Base-by-base conservation (phyloP, 35 echinoderm and acorn worm genomes). In the Lytechinus variegatus region DNA sequence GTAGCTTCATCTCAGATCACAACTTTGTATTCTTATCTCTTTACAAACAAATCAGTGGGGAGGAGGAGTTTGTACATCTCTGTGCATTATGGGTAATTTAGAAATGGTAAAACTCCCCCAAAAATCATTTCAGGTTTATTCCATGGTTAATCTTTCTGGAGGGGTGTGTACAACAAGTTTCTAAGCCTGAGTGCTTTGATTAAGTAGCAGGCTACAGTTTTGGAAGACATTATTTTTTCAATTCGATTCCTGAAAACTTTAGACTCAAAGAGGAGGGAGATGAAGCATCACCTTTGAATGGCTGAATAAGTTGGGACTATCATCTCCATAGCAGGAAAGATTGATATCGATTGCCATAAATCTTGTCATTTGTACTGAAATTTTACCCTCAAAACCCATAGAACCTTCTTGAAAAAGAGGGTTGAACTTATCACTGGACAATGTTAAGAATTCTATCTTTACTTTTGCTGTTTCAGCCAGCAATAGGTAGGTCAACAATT, bases 381-480 rank as follows among this genome's bases (percentile, higher is more conserved):
- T 79, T 79, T 79, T 79, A 1, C 19, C 66, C n/a, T 24, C 19
- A 79, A 52, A 88, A 21, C 87, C 27, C 9, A 28, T 14, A 21
- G 27, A 27, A 13, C 52, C n/a, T 3, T 54, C n/a, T 52, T 52
- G 3, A 14, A 1, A 90, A 27, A 54, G 52, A 90, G 52, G 88
- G 88, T 90, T 90, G 28, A 54, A 13, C 88, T 90, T 44, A 28
- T 44, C 29, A 21, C 8, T 90, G 88, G 88, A 90, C 16, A 28
- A 90, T 90, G 88, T 90, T 52, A 28, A 90, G 88, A 90, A 90
- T 90, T 52, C 28, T 90, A 13, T 28, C 88, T 52, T 52, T 90
- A 90, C 88, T 90, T 90, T 10, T 90, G 88, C 29, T 90, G 52
- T 44, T 90, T 12, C 88, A 90, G 88, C 88, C 88, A 54, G 88